A percentile compares a stretch with the other conserved stretches of the same genome.
Conservation (phyloP, 2,888 invertebrate genomes). For the Notocelia uddmanniana region DNA sequence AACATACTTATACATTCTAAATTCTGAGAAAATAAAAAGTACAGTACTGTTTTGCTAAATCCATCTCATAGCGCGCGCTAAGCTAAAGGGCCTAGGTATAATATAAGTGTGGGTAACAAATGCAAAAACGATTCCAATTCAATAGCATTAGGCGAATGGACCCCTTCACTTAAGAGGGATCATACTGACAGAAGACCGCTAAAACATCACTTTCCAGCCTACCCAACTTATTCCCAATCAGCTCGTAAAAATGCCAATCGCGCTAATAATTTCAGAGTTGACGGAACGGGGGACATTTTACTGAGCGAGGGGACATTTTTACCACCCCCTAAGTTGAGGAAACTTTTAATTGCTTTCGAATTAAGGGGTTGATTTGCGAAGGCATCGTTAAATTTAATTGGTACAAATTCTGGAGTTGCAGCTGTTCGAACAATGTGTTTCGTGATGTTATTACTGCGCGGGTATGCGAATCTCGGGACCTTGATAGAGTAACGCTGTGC, state of each 20-base stretch:
- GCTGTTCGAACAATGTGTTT: conserved; percentile 30
- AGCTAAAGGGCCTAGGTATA: too few species aligned
- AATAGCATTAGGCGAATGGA: not conserved
- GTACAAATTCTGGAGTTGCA: conserved; percentile 34
- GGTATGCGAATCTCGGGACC: not conserved
- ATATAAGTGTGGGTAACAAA: not conserved
- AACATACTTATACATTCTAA: too few species aligned
- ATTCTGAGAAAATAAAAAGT: too few species aligned
- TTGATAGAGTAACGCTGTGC: not conserved
- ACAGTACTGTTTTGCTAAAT: too few species aligned
- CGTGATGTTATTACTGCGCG: not conserved
- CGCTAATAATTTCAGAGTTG: conserved; percentile 29
- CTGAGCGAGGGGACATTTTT: conserved; percentile 27
- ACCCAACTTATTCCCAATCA: conserved; percentile 25
- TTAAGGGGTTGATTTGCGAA: conserved; percentile 45
- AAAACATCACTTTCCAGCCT: conserved; percentile 22
- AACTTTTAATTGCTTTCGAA: conserved; percentile 46
- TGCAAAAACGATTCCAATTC: not conserved
- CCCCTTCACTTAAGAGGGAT: conserved; percentile 3
- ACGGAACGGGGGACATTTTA: conserved; percentile 26
- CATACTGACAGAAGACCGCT: conserved; percentile 1
- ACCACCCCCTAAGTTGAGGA: conserved; percentile 16
- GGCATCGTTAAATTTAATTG: conserved; percentile 44
- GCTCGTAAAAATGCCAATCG: conserved; percentile 35
- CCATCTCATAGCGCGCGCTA: too few species aligned